Percentiles rank a stretch among this genome's conserved stretches.
Conservation (phyloP, 2,113 vertebrate genomes). For the Aptenodytes forsteri region DNA sequence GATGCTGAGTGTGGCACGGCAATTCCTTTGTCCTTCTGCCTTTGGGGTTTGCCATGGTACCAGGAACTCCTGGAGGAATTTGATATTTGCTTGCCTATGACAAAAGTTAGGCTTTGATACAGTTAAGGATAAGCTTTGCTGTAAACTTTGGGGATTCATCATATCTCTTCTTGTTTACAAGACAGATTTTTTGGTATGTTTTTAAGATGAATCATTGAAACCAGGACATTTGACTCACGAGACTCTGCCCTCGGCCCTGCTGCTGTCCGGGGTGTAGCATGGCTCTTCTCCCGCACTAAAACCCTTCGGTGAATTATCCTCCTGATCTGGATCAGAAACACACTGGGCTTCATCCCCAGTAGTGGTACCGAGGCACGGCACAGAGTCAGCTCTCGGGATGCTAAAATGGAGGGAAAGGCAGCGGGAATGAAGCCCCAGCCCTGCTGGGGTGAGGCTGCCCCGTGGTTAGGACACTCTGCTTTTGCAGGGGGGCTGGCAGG, state of each 20-base stretch:
- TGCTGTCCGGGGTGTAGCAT: background rate
- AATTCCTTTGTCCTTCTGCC: background rate
- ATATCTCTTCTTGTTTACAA: background rate
- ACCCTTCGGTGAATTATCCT: background rate
- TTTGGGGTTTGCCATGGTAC: background rate
- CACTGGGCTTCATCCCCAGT: background rate
- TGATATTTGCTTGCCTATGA: background rate
- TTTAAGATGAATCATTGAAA: background rate
- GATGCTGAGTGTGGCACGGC: background rate
- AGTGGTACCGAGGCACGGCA: background rate
- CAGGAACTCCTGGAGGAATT: background rate
- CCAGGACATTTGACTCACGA: background rate
- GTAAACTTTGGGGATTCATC: background rate
- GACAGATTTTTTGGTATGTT: background rate
- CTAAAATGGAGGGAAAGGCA: background rate
- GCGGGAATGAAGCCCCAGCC: background rate
- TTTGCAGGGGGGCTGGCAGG: background rate
- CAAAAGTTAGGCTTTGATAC: background rate
- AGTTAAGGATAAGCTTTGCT: background rate
- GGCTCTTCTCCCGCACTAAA: background rate
- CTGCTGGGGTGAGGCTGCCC: background rate
- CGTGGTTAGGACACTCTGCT: no score
- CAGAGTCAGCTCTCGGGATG: background rate
- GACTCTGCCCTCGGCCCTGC: background rate
- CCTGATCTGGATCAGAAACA: background rate